Base-by-base conservation (phyloP, 2,888 invertebrate species). In the Eupithecia pulchellata region DNA sequence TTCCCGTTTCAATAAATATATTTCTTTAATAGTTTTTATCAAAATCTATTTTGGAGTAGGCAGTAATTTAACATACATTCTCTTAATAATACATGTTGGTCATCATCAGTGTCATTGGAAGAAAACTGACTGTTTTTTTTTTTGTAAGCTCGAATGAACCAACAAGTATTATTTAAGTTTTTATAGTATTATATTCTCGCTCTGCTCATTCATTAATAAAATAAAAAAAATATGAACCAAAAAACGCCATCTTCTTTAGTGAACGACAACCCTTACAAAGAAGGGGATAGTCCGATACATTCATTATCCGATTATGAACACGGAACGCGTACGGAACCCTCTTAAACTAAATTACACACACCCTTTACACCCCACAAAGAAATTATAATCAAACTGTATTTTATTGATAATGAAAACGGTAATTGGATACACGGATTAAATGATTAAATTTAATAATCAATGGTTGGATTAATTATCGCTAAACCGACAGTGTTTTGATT, bases 241-340 rank as follows among this genome's bases (percentile, higher is more conserved):
- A n/a, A n/a, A n/a, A 27, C 6, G 4, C 17, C 27, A 57, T 29
- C 14, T 27, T 65, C 36, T 34, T 55, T 27, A 57, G 65, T 65
- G 36, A 4, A 34, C 11, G 25, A 57, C 57, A 57, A 57, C n/a
- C 60, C 42, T 42, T 25, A 68, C 62, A 65, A 66, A 66, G 64
- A 60, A 74, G 81, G 81, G 82, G 82, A 80, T 77, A 78, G 77
- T 73, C 69, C 80, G 82, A 79, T 81, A 80, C 84, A 84, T 87
- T 86, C 84, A 87, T 86, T 86, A 87, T 85, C 80, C 84, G 88
- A 89, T 89, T 88, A 89, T 85, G 85, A 82, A 86, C 84, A 82
- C 86, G 84, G 83, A 87, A 84, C 69, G 73, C 75, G 71, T 69
- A 73, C 72, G 64, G 67, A 74, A 69, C 72, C 74, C 72, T 27